Conservation (phyloP, 1,140 invertebrate species). For the Heliconius hewitsoni region DNA sequence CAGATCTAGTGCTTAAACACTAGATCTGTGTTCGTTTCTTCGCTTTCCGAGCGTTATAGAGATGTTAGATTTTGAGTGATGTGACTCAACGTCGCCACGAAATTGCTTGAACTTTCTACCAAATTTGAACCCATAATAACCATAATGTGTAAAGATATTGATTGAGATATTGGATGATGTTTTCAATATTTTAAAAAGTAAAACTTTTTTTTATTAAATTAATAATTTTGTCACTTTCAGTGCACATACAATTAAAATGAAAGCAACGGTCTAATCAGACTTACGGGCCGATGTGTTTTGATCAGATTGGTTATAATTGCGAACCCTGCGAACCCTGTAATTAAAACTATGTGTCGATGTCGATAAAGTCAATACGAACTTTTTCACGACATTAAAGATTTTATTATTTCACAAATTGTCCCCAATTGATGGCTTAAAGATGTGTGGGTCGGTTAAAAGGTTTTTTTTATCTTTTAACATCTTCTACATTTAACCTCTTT, state of each 20-base stretch:
- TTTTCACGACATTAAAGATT: not conserved
- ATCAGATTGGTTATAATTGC: not conserved
- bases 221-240: not conserved
- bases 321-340: not conserved
- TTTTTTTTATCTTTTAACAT: not conserved
- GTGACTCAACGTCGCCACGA: too few relatives aligned
- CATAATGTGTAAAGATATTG: too few relatives aligned
- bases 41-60: too few relatives aligned
- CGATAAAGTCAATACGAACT: not conserved
- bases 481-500: too few relatives aligned
- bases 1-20: too few relatives aligned
- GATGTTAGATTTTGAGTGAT: too few relatives aligned
- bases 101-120: too few relatives aligned
- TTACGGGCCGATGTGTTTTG: not conserved
- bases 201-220: not conserved
- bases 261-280: not conserved
- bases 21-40: too few relatives aligned
- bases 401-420: slow-evolving; percentile 4
- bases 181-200: too few relatives aligned
- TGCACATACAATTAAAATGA: not conserved
- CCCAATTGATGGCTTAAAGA: not conserved
- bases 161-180: too few relatives aligned
- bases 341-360: not conserved
- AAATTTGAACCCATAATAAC: too few relatives aligned
- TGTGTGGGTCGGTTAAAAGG: not conserved